Conservation (phyloP, 1,140 invertebrate genomes). For the Hycleus cichorii region DNA sequence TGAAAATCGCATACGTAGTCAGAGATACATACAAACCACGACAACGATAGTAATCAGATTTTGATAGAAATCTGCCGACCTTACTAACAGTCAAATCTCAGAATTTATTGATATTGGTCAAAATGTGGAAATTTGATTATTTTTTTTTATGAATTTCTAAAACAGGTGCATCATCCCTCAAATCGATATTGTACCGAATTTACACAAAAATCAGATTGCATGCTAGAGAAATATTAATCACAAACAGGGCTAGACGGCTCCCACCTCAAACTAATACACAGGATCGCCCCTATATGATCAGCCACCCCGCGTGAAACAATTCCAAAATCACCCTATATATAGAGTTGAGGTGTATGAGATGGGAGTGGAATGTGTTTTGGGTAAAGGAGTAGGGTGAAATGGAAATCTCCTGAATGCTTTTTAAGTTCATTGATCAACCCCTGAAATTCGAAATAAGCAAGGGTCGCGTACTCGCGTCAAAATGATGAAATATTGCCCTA, state of each 20-base stretch:
- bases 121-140: too few relatives aligned
- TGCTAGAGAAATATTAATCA: conserved; percentile 34
- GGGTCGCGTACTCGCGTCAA: conserved; percentile 20
- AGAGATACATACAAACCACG: too few relatives aligned
- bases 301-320: conserved; percentile 30
- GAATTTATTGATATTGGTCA: too few relatives aligned
- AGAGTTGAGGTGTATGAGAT: too few relatives aligned
- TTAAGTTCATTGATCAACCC: conserved; percentile 33
- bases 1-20: conserved; percentile 14
- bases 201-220: conserved; percentile 33
- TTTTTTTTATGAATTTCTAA: not conserved
- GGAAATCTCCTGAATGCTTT: conserved; percentile 21
- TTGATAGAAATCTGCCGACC: too few relatives aligned
- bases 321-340: conserved; percentile 17
- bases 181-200: conserved; percentile 29
- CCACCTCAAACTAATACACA: conserved; percentile 17
- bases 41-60: too few relatives aligned
- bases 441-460: conserved; percentile 29
- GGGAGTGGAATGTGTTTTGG: not conserved
- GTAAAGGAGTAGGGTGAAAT: not conserved
- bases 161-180: conserved; percentile 12
- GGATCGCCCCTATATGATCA: conserved; percentile 21
- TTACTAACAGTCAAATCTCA: too few relatives aligned
- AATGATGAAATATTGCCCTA: conserved; percentile 26
- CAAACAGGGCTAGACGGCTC: conserved; percentile 28